Percentiles rank a stretch among this genome's conserved stretches.
Evolutionary conservation across 2,797 vertebrate genomes (phyloP).

Genomic region (Neosilurus mollespiculum): DNA sequence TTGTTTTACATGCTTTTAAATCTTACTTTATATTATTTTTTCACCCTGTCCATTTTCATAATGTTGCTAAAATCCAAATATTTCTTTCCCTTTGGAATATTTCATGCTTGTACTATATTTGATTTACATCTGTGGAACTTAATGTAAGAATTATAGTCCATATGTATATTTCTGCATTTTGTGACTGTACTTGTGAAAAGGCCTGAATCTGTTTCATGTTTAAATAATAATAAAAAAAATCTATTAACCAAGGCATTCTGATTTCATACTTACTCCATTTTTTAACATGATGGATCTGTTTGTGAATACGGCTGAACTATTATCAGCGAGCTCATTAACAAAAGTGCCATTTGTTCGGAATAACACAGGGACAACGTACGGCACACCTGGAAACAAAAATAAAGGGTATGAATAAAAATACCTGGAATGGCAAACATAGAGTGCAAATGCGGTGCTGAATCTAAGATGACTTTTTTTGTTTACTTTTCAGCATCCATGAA

Average conservation of each 20-base stretch:
- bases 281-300: conserved; percentile 41
- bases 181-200: background rate
- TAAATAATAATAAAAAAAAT: background rate
- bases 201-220: background rate
- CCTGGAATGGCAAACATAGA: background rate
- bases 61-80: background rate
- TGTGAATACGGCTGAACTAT: conserved; percentile 45
- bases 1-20: background rate
- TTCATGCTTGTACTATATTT: background rate
- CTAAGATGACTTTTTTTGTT: background rate
- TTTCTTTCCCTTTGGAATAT: background rate
- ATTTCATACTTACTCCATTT: conserved; percentile 47
- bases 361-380: conserved; percentile 14
- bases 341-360: conserved; percentile 59
- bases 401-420: background rate
- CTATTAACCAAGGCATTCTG: background rate
- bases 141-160: background rate
- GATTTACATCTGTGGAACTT: background rate
- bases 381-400: conserved; percentile 7
- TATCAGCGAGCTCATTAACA: conserved; percentile 41
- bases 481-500: background rate
- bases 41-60: background rate
- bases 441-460: background rate
- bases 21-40: background rate
- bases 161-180: background rate